Base-by-base conservation (phyloP, 2,888 invertebrate species). In the Doris montereyensis region DNA sequence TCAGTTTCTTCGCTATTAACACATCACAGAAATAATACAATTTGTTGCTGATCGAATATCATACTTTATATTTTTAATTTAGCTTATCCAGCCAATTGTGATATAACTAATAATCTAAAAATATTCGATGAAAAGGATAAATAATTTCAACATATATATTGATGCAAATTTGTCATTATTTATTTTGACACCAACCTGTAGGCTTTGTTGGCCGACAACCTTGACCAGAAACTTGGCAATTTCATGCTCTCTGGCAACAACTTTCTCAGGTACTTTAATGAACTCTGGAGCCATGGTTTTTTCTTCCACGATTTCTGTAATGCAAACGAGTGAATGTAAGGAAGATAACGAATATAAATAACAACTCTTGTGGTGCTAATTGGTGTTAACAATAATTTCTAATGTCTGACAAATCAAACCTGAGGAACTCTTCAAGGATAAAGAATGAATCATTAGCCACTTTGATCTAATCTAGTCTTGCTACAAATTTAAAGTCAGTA, bases 131-230 rank as follows among this genome's bases (percentile, higher is more conserved):
- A n/a, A n/a, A n/a, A n/a, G n/a, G n/a, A n/a, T n/a, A n/a, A n/a
- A n/a, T n/a, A n/a, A n/a, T n/a, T n/a, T n/a, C n/a, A n/a, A n/a
- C n/a, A n/a, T n/a, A n/a, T n/a, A n/a, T n/a, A n/a, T n/a, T n/a
- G n/a, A n/a, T n/a, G n/a, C n/a, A n/a, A n/a, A n/a, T n/a, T n/a
- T n/a, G n/a, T n/a, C n/a, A n/a, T n/a, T n/a, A n/a, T n/a, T n/a
- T n/a, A n/a, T n/a, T n/a, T n/a, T n/a, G n/a, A n/a, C n/a, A 73
- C 81, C 82, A 81, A 88, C 88, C 87, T 84, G 97, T 97, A 0
- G 98, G 97, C 92, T 97, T 97, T 0, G 98, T 80, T 96, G 95
- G 35, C 97, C 97, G 41, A 97, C 96, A 67, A 97, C 93, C 85
- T 96, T 94, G 89, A 96, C 96, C 91, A 97, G 96, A 81, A 98